Base-by-base conservation (phyloP, 1,140 invertebrate species). In the Papilio helenus region DNA sequence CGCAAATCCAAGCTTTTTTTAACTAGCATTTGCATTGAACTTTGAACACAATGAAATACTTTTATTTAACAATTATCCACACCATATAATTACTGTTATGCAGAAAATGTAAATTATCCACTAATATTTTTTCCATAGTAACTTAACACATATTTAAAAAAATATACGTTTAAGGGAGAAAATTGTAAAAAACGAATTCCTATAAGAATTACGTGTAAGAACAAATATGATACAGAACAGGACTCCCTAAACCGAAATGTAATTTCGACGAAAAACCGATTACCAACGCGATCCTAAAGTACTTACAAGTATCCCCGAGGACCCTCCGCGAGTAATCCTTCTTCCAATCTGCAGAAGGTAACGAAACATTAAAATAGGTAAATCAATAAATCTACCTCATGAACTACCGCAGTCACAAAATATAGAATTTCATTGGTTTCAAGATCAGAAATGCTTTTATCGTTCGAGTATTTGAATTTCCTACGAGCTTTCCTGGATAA, bases 361-460 rank as follows among this genome's bases (percentile, higher is more conserved):
- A 80, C 79, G 76, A 73, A 80, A 80, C 81, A 85, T 86, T 83
- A 80, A 81, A 85, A 78, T 82, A 84, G 68, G 61, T 84, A 83
- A 84, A 86, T 84, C 83, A 86, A 84, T 85, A 86, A 68, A 86
- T 86, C 76, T 82, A 61, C 61, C 55, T 55, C 49, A 58, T n/a
- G 34, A 79, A 79, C 72, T 68, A 68, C 72, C 72, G 71, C 76
- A 81, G 86, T 80, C 74, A 85, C 79, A 87, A 86, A 88, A 89
- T 89, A 91, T 90, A 88, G 81, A 91, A 90, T 88, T 88, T 88
- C 85, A 87, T 85, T 79, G 84, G 84, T 88, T 83, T 85, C 83
- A 80, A 90, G 87, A 90, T 90, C 86, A 89, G 85, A 87, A 91
- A 90, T 92, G 88, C 89, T 92, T 90, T 92, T 89, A 92, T 88